Percentiles rank a stretch among this genome's conserved stretches.
These are phyloP conservation scores for Paralichthys olivaceus DNA, from an alignment of 2,113 vertebrate species.

Conservation along the genomic window DNA sequence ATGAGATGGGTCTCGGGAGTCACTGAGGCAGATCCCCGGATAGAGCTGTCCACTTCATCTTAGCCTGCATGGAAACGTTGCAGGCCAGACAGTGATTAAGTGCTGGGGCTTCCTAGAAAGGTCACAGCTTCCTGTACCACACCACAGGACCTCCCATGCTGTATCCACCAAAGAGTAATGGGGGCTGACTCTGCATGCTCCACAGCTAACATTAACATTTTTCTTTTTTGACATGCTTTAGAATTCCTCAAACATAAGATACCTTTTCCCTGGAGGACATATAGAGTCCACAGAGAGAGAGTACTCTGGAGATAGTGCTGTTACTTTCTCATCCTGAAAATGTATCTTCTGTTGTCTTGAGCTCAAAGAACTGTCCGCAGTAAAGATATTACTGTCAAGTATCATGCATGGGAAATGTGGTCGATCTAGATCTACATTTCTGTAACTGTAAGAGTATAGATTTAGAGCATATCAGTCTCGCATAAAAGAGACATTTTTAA, in stretches of 20 bases:
- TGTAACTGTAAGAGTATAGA: not conserved
- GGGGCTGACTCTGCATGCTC: constrained; percentile 66
- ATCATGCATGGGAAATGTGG: not conserved
- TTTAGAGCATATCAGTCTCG: too few species aligned
- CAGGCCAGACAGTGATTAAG: constrained; percentile 82
- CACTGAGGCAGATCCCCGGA: constrained; percentile 78
- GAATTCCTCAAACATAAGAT: constrained; percentile 26
- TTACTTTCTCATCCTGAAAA: not conserved
- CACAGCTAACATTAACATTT: constrained; percentile 68
- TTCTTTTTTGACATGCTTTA: constrained; percentile 62
- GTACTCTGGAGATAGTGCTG: not conserved
- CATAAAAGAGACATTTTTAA: too few species aligned
- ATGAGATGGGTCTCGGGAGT: constrained; percentile 78
- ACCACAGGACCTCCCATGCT: constrained; percentile 72
- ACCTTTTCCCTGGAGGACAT: constrained; percentile 13
- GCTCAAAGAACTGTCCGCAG: too few species aligned
- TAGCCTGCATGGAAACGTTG: constrained; percentile 67
- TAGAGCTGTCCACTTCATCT: constrained; percentile 83
- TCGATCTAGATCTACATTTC: not conserved
- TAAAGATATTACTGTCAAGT: not conserved
- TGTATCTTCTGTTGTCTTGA: too few species aligned
- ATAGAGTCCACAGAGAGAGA: not conserved
- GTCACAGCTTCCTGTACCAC: constrained; percentile 77
- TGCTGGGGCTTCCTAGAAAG: constrained; percentile 72
- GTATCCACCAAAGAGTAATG: constrained; percentile 69